Evolutionary conservation across 2,888 invertebrate species (phyloP), one percentile per base, ranked within the genome.

Genomic region (Petrolisthes manimaculis): DNA sequence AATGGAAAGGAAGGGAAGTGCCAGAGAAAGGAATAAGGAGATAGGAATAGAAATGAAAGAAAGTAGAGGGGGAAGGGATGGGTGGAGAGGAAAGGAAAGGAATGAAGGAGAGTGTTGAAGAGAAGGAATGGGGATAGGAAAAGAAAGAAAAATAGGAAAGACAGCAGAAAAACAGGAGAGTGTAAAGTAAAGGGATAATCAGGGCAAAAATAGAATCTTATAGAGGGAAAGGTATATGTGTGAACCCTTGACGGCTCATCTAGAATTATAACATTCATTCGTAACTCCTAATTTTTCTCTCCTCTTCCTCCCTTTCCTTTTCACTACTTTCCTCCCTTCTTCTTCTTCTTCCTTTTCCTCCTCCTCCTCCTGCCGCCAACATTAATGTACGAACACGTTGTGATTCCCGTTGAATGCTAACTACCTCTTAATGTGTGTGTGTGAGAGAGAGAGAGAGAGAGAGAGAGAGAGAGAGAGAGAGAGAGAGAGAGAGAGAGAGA

Each of bases 401-500:
- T 9, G 61, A 61, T 14, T 61, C 61, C 61, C 14, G 14, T 14
- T 61, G 61, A 14, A 14, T 14, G 14, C 61, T 61, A 61, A 77
- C 77, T 24, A 77, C 77, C 37, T 12, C 77, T 74, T 5, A 14
- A 4, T 37, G 21, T 6, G 5, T 8, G 79, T 37, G 81, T 67
- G 67, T 37, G 67, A 61, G 81, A 81, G 81, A 51, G 67, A 81
- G 67, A 61, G 81, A 81, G 51, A 81, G 81, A 67, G 67, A 55
- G 56, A 24, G 67, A 24, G 67, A 81, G 56, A 80, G 80, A 80
- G 56, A 56, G 56, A 56, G 80, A 56, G 56, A 80, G 56, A 80
- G 56, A 80, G 80, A 56, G 80, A 80, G 56, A 80, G 55, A 56
- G 80, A 56, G 51, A 80, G 51, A 80, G 51, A 80, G 55, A 56